Evolutionary conservation across 2,888 invertebrate species (phyloP).

Genomic region (Zaprionus obscuricornis): DNA sequence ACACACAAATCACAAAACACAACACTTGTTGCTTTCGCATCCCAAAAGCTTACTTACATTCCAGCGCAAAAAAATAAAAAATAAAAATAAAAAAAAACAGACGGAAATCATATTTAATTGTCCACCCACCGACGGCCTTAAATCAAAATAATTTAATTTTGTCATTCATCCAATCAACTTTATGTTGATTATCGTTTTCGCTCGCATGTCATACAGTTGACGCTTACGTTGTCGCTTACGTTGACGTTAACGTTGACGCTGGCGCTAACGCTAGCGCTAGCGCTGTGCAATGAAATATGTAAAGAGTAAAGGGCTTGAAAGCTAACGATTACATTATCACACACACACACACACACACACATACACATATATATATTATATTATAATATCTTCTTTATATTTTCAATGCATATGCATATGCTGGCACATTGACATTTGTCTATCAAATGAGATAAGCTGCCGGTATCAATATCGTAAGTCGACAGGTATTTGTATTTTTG

Average conservation of each 20-base stretch:
- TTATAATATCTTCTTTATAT: constrained; percentile 1
- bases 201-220: constrained; percentile 52
- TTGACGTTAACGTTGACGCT: constrained; percentile 1
- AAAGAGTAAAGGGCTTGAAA: too few species aligned
- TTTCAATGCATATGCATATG: not conserved
- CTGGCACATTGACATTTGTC: constrained; percentile 33
- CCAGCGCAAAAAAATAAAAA: too few species aligned
- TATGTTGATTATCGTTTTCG: constrained; percentile 41
- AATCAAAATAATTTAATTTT: constrained; percentile 77
- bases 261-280: too few species aligned
- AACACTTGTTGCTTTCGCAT: constrained; percentile 2
- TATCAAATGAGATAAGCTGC: constrained; percentile 42
- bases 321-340: constrained; percentile 43
- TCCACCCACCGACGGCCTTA: constrained; percentile 75
- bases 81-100: too few species aligned
- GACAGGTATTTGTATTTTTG: constrained; percentile 12
- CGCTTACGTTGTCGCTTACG: constrained; percentile 15
- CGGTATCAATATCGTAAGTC: constrained; percentile 32
- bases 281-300: too few species aligned
- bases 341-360: too few species aligned
- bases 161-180: constrained; percentile 73
- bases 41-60: constrained; percentile 33
- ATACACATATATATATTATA: too few species aligned
- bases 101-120: constrained; percentile 76
- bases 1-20: constrained; percentile 11